A percentile compares a stretch with the other conserved stretches of the same genome.
phyloP scores from a whole-genome alignment of 2,888 invertebrate species.

The Uloborus plumipes region DNA sequence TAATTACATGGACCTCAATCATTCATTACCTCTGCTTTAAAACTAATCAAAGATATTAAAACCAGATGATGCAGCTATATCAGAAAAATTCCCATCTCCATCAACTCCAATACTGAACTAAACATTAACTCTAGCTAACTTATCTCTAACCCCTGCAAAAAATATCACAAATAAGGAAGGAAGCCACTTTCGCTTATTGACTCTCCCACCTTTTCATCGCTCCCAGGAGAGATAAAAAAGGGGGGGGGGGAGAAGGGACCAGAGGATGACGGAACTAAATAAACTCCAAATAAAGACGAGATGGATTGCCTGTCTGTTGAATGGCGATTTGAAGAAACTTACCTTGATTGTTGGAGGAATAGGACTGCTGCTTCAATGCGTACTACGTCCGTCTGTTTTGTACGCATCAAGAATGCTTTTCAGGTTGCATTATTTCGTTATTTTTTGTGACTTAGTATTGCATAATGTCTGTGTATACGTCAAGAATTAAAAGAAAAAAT shows the following conservation, averaged over 20 bases:
- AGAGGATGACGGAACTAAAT: slow-evolving; percentile 52
- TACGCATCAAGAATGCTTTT: too few species aligned
- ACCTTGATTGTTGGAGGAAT: slow-evolving; percentile 21
- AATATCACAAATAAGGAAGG: slow-evolving; percentile 17
- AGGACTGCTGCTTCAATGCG: too few species aligned
- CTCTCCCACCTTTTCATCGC: slow-evolving; percentile 62
- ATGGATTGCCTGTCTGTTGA: slow-evolving; percentile 43
- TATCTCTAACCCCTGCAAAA: slow-evolving; percentile 22
- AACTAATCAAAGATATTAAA: too few species aligned
- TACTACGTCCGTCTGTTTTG: too few species aligned
- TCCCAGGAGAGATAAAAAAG: slow-evolving; percentile 36
- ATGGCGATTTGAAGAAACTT: slow-evolving; percentile 18
- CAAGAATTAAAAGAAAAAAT: too few species aligned
- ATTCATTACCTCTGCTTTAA: too few species aligned
- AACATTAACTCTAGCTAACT: slow-evolving; percentile 33
- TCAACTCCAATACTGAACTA: not conserved
- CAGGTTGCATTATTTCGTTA: too few species aligned
- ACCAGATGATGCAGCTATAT: too few species aligned
- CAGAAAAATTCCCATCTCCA: too few species aligned
- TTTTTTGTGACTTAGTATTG: too few species aligned
- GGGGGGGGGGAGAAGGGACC: slow-evolving; percentile 4
- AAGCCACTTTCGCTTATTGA: slow-evolving; percentile 62
- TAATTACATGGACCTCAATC: too few species aligned
- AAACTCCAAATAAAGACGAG: slow-evolving; percentile 58
- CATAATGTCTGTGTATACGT: too few species aligned